Percentiles rank a stretch among this genome's conserved stretches.
These are phyloP conservation scores for Parazoanthus atlanticus DNA, from an alignment of 92 coral and sea anemone species.

Conservation along the genomic window DNA sequence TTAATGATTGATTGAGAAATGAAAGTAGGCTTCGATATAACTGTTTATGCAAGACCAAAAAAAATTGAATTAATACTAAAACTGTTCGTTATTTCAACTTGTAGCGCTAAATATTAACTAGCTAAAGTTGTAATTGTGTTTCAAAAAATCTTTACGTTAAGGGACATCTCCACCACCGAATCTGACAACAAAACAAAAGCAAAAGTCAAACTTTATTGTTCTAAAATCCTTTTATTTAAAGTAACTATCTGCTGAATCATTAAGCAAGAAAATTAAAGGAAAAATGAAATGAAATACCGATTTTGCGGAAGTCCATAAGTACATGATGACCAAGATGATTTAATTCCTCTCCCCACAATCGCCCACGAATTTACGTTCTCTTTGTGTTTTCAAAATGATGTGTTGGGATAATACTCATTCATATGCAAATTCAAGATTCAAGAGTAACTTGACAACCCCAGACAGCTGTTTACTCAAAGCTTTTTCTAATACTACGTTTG, in stretches of 20 bases:
- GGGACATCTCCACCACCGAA: not conserved
- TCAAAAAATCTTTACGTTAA: not conserved
- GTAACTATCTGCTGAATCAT: not conserved
- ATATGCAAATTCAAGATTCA: conserved; percentile 31
- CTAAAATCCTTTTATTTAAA: not conserved
- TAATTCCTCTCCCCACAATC: not conserved
- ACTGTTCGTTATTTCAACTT: not conserved
- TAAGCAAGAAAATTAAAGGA: not conserved
- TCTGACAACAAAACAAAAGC: not conserved
- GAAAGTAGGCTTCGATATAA: not conserved
- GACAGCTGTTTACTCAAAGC: conserved; percentile 41
- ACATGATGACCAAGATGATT: not conserved
- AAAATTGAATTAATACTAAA: not conserved
- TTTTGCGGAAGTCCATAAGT: not conserved
- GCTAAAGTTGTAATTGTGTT: not conserved
- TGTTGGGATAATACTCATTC: conserved; percentile 9
- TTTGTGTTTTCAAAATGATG: not conserved
- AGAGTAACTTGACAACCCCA: conserved; percentile 14
- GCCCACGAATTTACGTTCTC: conserved; percentile 30
- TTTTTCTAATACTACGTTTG: conserved; percentile 5
- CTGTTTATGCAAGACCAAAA: not conserved
- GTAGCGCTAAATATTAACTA: not conserved
- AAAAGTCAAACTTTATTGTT: not conserved
- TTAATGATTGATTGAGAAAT: not conserved
- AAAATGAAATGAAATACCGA: not conserved